Percentiles rank a stretch among this genome's conserved stretches.
Evolutionary conservation across 2,113 vertebrate genomes (phyloP).

Genomic region (Riparia riparia): DNA sequence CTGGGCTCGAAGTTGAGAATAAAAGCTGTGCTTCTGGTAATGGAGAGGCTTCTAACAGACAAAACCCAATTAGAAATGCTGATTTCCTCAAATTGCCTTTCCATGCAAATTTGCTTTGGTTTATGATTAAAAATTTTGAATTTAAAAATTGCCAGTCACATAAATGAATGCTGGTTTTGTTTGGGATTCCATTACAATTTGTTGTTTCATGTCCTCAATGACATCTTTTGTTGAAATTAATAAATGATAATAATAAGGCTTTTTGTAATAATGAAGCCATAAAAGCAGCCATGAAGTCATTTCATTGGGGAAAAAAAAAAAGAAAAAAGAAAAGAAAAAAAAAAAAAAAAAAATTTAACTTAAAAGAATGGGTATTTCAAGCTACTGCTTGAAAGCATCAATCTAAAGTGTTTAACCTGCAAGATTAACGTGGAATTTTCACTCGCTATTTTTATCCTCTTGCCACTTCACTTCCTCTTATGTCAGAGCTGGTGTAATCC

Average conservation of each 20-base stretch:
- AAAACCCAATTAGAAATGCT: neutral
- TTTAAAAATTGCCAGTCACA: neutral
- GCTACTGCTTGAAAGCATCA: neutral
- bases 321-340: fast-evolving
- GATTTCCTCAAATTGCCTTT: neutral
- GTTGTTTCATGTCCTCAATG: neutral
- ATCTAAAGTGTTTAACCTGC: neutral
- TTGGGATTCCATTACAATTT: neutral
- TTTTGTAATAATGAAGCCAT: neutral
- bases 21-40: neutral
- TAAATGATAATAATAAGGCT: neutral
- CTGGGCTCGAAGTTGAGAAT: neutral
- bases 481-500: neutral
- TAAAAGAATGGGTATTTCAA: neutral
- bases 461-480: neutral
- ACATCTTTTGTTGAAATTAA: neutral
- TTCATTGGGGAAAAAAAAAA: fast-evolving
- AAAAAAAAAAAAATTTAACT: neutral
- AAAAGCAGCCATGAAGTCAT: neutral
- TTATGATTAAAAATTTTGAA: neutral
- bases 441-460: neutral
- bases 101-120: neutral
- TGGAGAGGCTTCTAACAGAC: neutral
- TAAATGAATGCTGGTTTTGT: neutral
- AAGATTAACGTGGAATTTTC: slow-evolving; percentile 9